Evolutionary conservation across 2,888 invertebrate genomes (phyloP).

Genomic region (Mythimna vitellina): DNA sequence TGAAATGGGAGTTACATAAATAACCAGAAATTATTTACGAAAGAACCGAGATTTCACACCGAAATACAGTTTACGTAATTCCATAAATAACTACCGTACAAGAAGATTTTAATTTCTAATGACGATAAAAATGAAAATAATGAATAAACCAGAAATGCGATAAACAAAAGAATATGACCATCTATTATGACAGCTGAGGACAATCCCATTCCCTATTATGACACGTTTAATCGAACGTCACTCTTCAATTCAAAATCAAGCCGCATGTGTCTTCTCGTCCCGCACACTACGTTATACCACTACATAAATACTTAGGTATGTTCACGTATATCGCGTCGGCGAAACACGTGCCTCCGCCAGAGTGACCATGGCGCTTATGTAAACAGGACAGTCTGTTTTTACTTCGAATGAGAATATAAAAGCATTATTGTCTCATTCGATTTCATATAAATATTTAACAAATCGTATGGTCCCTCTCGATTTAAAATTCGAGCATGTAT

Average conservation of each 20-base stretch:
- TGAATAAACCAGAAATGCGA: background rate
- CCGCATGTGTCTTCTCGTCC: slow-evolving; percentile 15
- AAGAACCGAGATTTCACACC: background rate
- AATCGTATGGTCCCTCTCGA: slow-evolving; percentile 3
- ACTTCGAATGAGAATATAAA: slow-evolving; percentile 21
- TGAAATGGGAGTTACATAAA: background rate
- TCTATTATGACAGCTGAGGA: background rate
- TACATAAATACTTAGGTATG: slow-evolving; percentile 17
- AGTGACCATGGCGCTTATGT: slow-evolving; percentile 41
- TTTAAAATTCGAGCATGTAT: slow-evolving; percentile 17
- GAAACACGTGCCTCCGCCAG: slow-evolving; percentile 54
- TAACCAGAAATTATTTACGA: background rate
- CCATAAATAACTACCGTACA: background rate
- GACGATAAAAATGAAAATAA: background rate
- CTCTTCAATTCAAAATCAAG: slow-evolving; percentile 30
- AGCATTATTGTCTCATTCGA: background rate
- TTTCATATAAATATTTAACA: slow-evolving; percentile 27
- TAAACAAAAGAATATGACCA: background rate
- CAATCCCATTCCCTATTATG: slow-evolving; percentile 12
- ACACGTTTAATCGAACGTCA: slow-evolving; percentile 31
- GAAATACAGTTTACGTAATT: background rate
- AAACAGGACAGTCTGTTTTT: slow-evolving; percentile 32
- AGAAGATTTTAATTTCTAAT: slow-evolving; percentile 3
- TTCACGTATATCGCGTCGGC: slow-evolving; percentile 22
- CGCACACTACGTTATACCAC: slow-evolving; percentile 11